Evolutionary conservation across 2,888 invertebrate genomes (phyloP).

Genomic region (Lycocerus yunnanus): DNA sequence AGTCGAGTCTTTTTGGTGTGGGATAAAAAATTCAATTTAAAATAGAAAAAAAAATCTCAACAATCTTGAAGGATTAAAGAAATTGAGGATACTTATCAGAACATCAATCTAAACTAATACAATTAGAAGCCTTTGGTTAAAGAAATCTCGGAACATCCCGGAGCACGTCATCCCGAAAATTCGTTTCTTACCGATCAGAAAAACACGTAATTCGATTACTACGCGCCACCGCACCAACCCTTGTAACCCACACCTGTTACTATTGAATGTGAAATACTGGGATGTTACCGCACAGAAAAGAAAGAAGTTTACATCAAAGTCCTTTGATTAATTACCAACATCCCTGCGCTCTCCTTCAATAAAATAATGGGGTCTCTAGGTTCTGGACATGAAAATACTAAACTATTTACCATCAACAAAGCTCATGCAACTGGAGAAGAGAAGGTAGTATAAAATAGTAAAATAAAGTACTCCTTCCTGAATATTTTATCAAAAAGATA

Average conservation of each 20-base stretch:
- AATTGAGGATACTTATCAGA: constrained; percentile 37
- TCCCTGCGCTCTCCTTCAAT: not conserved
- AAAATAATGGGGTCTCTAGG: not conserved
- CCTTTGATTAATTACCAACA: not conserved
- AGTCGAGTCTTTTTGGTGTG: not conserved
- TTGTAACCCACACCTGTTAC: constrained; percentile 25
- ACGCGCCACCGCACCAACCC: constrained; percentile 37
- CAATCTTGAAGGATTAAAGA: constrained; percentile 33
- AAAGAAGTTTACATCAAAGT: constrained; percentile 10
- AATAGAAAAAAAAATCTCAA: constrained; percentile 4
- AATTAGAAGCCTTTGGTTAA: constrained; percentile 38
- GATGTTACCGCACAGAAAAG: constrained; percentile 24
- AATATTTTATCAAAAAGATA: constrained; percentile 50
- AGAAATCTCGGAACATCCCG: constrained; percentile 36
- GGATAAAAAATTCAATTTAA: constrained; percentile 4
- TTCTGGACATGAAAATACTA: constrained; percentile 26
- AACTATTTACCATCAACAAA: constrained; percentile 45
- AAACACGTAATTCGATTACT: constrained; percentile 42
- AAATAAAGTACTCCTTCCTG: constrained; percentile 45
- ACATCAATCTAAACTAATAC: constrained; percentile 40
- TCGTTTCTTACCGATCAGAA: constrained; percentile 40
- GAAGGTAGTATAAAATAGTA: constrained; percentile 45
- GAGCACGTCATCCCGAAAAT: constrained; percentile 37
- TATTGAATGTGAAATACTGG: constrained; percentile 25
- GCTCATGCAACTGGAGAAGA: constrained; percentile 40